Conservation (phyloP, 2,888 invertebrate genomes). For the Drosophila mayaguana region DNA sequence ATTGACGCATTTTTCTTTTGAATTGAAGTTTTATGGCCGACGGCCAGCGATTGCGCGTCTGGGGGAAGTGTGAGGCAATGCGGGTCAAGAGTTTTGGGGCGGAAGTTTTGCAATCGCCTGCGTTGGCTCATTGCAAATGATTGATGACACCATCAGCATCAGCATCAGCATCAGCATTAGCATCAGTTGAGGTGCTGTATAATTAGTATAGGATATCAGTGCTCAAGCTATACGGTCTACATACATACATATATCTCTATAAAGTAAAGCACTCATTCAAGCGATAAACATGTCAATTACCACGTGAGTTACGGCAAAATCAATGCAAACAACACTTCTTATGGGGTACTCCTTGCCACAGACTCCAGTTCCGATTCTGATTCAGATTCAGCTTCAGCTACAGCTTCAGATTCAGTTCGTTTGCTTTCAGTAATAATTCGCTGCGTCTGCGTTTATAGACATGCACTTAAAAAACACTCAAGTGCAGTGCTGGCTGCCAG, state of each 20-base stretch:
- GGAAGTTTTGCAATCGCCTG: conserved; percentile 69
- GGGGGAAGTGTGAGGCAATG: conserved; percentile 50
- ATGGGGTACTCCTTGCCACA: conserved; percentile 21
- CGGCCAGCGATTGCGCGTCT: too few relatives aligned
- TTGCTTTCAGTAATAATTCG: conserved; percentile 65
- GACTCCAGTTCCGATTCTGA: neutral
- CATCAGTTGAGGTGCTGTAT: conserved; percentile 13
- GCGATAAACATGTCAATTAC: conserved; percentile 77
- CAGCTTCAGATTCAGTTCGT: conserved; percentile 14
- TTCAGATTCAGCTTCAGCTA: conserved; percentile 8
- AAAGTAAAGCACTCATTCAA: conserved; percentile 53
- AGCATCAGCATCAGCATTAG: neutral
- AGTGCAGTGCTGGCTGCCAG: conserved; percentile 67
- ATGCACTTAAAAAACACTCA: conserved; percentile 79
- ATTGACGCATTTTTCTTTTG: conserved; percentile 61
- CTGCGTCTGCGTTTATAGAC: conserved; percentile 71
- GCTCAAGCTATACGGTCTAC: neutral
- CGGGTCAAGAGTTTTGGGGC: conserved; percentile 47
- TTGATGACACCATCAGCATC: conserved; percentile 56
- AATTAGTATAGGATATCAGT: conserved; percentile 56
- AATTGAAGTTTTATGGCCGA: conserved; percentile 62
- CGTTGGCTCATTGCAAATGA: conserved; percentile 45
- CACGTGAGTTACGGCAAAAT: conserved; percentile 73
- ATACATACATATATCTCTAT: conserved; percentile 1
- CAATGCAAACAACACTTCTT: conserved; percentile 61